A percentile compares a stretch with the other conserved stretches of the same genome.
These are phyloP conservation scores for Ceratitis capitata DNA, from an alignment of 1,140 invertebrate genomes.

Conservation along the genomic window DNA sequence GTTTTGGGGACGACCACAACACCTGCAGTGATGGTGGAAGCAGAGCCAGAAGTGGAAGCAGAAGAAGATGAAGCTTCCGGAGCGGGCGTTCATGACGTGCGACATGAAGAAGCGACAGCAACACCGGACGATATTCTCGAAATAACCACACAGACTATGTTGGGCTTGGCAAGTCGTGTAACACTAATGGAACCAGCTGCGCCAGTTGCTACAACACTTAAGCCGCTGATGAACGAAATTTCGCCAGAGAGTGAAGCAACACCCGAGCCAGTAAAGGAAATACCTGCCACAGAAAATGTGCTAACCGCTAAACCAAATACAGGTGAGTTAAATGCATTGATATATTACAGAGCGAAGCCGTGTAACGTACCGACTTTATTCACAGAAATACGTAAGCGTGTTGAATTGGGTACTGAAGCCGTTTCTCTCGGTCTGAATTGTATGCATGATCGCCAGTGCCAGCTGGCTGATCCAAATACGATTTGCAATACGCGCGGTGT, in stretches of 20 bases:
- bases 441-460: conserved; percentile 79
- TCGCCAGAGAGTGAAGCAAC: conserved; percentile 12
- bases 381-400: conserved; percentile 63
- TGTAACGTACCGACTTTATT: too few relatives aligned
- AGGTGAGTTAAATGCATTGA: conserved; percentile 41
- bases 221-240: conserved; percentile 50
- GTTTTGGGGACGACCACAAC: conserved; percentile 54
- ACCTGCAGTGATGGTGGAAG: background rate
- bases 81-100: background rate
- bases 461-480: conserved; percentile 79
- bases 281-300: conserved; percentile 32
- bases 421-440: conserved; percentile 82
- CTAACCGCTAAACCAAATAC: conserved; percentile 44
- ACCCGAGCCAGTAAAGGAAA: conserved; percentile 47
- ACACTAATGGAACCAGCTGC: conserved; percentile 66
- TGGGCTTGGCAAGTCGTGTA: conserved; percentile 63
- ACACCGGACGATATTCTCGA: conserved; percentile 60
- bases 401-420: conserved; percentile 68
- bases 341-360: too few relatives aligned
- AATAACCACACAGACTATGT: conserved; percentile 63
- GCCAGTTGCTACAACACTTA: conserved; percentile 57
- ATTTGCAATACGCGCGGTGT: conserved; percentile 77
- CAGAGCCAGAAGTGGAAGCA: background rate
- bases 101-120: conserved; percentile 53
- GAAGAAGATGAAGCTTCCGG: background rate